Percentiles rank a stretch among this genome's conserved stretches.
Evolutionary conservation across 1,140 invertebrate genomes (phyloP).

Genomic region (Hyphantria cunea): DNA sequence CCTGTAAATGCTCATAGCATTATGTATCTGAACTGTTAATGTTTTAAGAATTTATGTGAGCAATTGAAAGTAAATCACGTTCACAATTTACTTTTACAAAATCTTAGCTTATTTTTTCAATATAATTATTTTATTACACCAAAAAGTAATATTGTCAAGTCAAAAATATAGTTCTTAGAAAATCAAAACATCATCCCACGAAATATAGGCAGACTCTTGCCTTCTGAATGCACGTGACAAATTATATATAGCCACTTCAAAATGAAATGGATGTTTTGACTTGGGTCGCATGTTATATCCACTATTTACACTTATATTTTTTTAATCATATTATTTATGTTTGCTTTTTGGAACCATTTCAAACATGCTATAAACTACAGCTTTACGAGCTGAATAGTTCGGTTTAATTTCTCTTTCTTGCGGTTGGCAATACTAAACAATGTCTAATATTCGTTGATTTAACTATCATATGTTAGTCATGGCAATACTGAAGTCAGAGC

Average conservation of each 20-base stretch:
- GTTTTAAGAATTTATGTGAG: conserved; percentile 7
- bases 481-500: no score
- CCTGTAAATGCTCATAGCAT: no score
- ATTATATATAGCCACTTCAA: conserved; percentile 31
- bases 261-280: conserved; percentile 38
- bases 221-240: conserved; percentile 31
- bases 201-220: neutral
- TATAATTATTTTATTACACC: conserved; percentile 15
- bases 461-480: neutral
- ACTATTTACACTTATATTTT: conserved; percentile 29
- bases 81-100: neutral
- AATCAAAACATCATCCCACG: conserved; percentile 28
- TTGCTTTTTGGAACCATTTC: conserved; percentile 27
- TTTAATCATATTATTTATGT: conserved; percentile 33
- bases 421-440: conserved; percentile 18
- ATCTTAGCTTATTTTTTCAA: conserved; percentile 18
- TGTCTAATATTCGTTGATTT: conserved; percentile 16
- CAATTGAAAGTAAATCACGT: conserved; percentile 9
- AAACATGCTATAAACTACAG: conserved; percentile 20
- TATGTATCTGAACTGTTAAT: neutral
- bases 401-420: conserved; percentile 4
- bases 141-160: conserved; percentile 11
- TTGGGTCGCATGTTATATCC: conserved; percentile 26
- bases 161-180: conserved; percentile 19
- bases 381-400: conserved; percentile 14